phyloP scores from a whole-genome alignment of 2,113 vertebrate species.

The Trinectes maculatus region DNA sequence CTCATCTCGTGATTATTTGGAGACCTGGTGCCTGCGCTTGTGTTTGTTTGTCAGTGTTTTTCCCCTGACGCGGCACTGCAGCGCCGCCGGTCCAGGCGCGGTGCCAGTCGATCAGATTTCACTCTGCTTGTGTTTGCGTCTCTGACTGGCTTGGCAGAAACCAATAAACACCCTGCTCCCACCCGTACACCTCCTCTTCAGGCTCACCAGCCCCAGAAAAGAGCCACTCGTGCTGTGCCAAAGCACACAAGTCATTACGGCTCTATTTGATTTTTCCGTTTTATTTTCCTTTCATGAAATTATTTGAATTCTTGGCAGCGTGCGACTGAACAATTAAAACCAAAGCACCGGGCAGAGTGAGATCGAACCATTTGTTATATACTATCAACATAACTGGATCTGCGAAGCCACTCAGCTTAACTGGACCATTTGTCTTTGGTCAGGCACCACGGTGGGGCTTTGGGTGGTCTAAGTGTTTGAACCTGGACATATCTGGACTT shows the following conservation, averaged over 20 bases:
- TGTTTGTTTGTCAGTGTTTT: conserved; percentile 69
- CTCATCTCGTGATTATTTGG: conserved; percentile 67
- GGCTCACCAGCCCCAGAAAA: conserved; percentile 34
- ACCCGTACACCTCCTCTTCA: conserved; percentile 49
- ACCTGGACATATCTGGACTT: conserved; percentile 73
- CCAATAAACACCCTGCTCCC: conserved; percentile 78
- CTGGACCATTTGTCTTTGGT: conserved; percentile 72
- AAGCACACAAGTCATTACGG: conserved; percentile 48
- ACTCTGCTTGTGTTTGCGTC: conserved; percentile 75
- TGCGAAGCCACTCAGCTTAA: conserved; percentile 58
- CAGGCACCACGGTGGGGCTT: conserved; percentile 65
- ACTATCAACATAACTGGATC: conserved; percentile 64
- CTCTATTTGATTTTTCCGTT: conserved; percentile 31
- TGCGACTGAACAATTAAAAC: conserved; percentile 40
- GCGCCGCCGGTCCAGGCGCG: conserved; percentile 50
- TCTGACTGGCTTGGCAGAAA: conserved; percentile 75
- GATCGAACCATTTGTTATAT: conserved; percentile 53
- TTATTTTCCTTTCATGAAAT: conserved; percentile 51
- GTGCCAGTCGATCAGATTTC: conserved; percentile 75
- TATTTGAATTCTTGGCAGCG: conserved; percentile 62
- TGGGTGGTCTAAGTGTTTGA: conserved; percentile 78
- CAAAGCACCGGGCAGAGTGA: conserved; percentile 39
- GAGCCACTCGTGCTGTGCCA: conserved; percentile 48
- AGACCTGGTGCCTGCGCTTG: conserved; percentile 46
- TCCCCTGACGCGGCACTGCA: conserved; percentile 43